Evolutionary conservation across 2,888 invertebrate genomes (phyloP).

Genomic region (Sarcophaga variegata): DNA sequence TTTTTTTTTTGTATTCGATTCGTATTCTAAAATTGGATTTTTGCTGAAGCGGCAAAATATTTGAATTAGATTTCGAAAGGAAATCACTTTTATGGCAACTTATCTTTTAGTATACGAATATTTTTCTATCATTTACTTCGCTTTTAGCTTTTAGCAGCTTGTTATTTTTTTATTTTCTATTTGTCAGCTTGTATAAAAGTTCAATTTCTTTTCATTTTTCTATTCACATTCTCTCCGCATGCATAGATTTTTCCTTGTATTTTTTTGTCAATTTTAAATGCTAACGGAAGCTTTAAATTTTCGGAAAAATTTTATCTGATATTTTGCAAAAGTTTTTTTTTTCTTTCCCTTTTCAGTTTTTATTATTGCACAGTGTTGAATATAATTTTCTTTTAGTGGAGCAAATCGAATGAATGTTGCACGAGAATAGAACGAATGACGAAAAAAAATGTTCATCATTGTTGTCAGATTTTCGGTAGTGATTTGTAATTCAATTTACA

Average conservation of each 20-base stretch:
- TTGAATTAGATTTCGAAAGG: slow-evolving; percentile 69
- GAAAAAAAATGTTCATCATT: slow-evolving; percentile 30
- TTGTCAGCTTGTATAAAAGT: slow-evolving; percentile 9
- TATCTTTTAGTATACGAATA: slow-evolving; percentile 66
- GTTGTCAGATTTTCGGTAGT: slow-evolving; percentile 44
- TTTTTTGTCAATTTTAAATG: slow-evolving; percentile 57
- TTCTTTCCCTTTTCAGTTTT: neutral
- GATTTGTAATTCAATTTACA: slow-evolving; percentile 67
- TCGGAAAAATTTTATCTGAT: slow-evolving; percentile 40
- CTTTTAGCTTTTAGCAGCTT: slow-evolving; percentile 59
- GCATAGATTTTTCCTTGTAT: neutral
- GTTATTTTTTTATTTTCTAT: slow-evolving; percentile 41
- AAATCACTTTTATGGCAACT: slow-evolving; percentile 69
- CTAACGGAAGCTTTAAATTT: slow-evolving; percentile 63
- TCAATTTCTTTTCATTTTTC: neutral
- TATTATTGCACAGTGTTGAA: neutral
- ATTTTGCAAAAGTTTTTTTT: slow-evolving; percentile 17
- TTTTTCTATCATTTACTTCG: slow-evolving; percentile 64
- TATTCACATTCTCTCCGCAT: neutral
- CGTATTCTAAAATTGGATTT: slow-evolving; percentile 67
- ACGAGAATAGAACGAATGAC: neutral
- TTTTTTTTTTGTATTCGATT: slow-evolving; percentile 47
- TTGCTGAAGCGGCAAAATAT: slow-evolving; percentile 70
- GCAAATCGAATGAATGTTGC: neutral
- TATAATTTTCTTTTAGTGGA: neutral